phyloP scores from a whole-genome alignment of 2,797 vertebrate species.

The Sandelia bainsii region DNA sequence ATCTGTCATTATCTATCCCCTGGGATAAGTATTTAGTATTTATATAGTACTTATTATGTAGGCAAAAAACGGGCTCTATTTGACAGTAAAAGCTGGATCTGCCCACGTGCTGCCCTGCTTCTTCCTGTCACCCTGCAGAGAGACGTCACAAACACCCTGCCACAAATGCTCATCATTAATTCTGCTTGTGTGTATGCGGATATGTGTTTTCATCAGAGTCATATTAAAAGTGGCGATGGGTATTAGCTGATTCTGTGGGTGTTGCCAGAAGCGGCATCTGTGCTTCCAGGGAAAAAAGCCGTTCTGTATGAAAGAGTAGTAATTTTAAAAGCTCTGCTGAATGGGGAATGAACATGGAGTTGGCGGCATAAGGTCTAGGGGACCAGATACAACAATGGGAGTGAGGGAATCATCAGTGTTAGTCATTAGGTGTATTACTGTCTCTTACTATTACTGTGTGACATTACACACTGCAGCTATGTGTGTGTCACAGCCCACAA shows the following conservation, averaged over 20 bases:
- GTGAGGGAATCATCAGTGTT: slow-evolving; percentile 33
- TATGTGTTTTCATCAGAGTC: slow-evolving; percentile 16
- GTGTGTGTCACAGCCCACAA: slow-evolving; percentile 25
- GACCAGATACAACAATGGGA: slow-evolving; percentile 12
- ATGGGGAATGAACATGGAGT: slow-evolving; percentile 38
- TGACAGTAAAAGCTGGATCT: slow-evolving; percentile 21
- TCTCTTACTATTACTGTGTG: slow-evolving; percentile 29
- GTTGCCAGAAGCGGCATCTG: slow-evolving; percentile 26
- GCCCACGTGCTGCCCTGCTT: slow-evolving; percentile 26
- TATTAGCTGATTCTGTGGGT: slow-evolving; percentile 34
- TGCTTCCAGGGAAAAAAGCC: slow-evolving; percentile 32
- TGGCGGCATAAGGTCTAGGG: slow-evolving; percentile 1
- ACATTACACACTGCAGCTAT: slow-evolving; percentile 5
- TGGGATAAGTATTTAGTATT: slow-evolving; percentile 28
- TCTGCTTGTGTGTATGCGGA: slow-evolving; percentile 12
- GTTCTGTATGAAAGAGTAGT: slow-evolving; percentile 21
- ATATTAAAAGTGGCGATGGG: slow-evolving; percentile 7
- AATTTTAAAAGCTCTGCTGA: slow-evolving; percentile 50
- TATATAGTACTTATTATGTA: slow-evolving; percentile 39
- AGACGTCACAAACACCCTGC: slow-evolving; percentile 18
- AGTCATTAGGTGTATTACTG: slow-evolving; percentile 22
- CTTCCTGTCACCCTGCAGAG: slow-evolving; percentile 20
- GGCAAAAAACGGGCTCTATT: slow-evolving; percentile 4
- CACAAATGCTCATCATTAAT: slow-evolving; percentile 24
- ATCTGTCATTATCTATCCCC: slow-evolving; percentile 40